These are phyloP conservation scores for Loris lydekkerianus DNA, from an alignment of 2,797 vertebrate species.

Conservation along the genomic window DNA sequence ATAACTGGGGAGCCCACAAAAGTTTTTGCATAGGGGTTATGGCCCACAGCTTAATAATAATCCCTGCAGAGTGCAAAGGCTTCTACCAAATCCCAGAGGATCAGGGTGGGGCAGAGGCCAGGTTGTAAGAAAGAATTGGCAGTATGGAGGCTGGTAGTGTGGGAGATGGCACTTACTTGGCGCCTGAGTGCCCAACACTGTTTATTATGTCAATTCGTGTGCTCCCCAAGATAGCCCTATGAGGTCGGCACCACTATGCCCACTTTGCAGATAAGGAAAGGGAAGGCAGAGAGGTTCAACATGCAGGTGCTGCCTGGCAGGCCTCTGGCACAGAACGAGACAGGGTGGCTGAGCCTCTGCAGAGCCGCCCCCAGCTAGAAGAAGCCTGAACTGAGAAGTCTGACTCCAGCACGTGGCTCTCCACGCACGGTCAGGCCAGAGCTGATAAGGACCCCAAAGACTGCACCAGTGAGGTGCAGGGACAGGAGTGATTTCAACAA, in stretches of 20 bases:
- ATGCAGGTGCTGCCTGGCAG: not conserved
- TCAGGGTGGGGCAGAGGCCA: not conserved
- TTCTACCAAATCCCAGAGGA: not conserved
- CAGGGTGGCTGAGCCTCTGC: not conserved
- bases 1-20: not conserved
- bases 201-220: not conserved
- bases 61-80: not conserved
- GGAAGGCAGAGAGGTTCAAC: not conserved
- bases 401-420: not conserved
- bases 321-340: no score
- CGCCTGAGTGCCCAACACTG: not conserved
- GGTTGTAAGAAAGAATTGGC: not conserved
- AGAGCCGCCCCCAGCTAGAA: not conserved
- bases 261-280: not conserved
- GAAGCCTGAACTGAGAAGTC: not conserved
- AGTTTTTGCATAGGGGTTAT: not conserved
- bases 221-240: not conserved
- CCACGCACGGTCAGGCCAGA: fast-evolving
- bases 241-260: not conserved
- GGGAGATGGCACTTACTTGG: not conserved
- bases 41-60: not conserved
- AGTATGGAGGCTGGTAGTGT: not conserved
- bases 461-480: not conserved
- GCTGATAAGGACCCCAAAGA: not conserved
- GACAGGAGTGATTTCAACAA: not conserved